These are phyloP conservation scores for Urosaurus nigricauda DNA, from an alignment of 2,797 vertebrate genomes.

Conservation along the genomic window DNA sequence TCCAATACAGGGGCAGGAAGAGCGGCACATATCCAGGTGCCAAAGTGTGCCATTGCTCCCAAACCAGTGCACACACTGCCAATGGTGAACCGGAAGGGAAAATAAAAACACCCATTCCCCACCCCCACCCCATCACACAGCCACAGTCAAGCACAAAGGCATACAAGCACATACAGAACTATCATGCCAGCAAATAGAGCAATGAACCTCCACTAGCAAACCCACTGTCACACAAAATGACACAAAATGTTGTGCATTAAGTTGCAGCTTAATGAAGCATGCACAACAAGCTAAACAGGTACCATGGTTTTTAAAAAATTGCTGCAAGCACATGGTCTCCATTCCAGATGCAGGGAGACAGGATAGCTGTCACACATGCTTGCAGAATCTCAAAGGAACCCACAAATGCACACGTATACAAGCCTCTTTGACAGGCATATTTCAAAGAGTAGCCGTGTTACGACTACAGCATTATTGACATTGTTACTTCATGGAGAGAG, in stretches of 20 bases:
- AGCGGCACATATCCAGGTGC: conserved; percentile 11
- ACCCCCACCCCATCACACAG: not conserved
- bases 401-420: not conserved
- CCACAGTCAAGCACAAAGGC: conserved; percentile 47
- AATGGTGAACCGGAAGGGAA: conserved; percentile 4
- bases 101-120: not conserved
- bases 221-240: not conserved
- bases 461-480: not conserved
- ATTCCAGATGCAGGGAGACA: not conserved
- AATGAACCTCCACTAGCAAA: not conserved
- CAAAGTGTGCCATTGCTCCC: conserved; percentile 7
- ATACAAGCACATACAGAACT: conserved; percentile 33
- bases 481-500: not conserved
- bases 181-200: conserved; percentile 24
- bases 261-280: not conserved
- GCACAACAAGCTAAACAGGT: not conserved
- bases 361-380: not conserved
- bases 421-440: not conserved
- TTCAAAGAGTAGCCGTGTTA: not conserved
- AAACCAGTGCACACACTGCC: conserved; percentile 41
- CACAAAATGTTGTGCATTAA: no score
- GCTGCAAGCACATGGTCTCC: conserved; percentile 33
- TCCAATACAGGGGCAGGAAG: conserved; percentile 45
- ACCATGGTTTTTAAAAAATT: not conserved
- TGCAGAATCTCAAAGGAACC: not conserved